Base-by-base conservation (phyloP, 2,888 invertebrate species). In the Eurois occulta region DNA sequence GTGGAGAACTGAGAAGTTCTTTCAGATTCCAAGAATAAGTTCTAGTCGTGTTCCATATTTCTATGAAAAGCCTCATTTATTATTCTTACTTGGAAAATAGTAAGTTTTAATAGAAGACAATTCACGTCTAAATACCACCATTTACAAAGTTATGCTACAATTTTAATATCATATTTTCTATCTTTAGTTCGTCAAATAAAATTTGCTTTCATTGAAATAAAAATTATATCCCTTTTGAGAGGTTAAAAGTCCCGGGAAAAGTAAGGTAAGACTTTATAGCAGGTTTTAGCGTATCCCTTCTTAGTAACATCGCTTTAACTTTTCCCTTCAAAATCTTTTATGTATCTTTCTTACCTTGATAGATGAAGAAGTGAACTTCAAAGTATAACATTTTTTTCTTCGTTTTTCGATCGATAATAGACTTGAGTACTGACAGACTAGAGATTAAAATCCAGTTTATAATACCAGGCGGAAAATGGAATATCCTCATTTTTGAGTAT, bases 151-250 rank as follows among this genome's bases (percentile, higher is more conserved):
- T 35, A 7, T n/a, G 46, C 48, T 60, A 60, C 32, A 48, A 48
- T 60, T 60, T 60, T 48, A 78, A 68, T 78, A 69, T 11, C 13
- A 7, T 32, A 32, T 32, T 41, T 41, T 69, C 35, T 60, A 21
- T 60, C n/a, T 60, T 69, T 41, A 48, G n/a, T 48, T 58, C 21
- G 11, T 62, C 70, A 79, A 79, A 79, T 79, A 73, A 69, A 48
- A 72, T 52, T 52, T 48, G 4, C n/a, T 69, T n/a, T 38, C 67
- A 68, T 68, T 48, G n/a, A 60, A n/a, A 41, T 28, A 69, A 16
- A 70, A 77, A 77, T 77, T 32, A 69, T 24, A 48, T 48, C 1
- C 41, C 70, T 60, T 48, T 70, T 41, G 21, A 48, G 35, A 79
- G 58, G 58, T 68, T 68, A 48, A 48, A 78, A 68, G 41, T 32